Evolutionary conservation across 2,888 invertebrate species (phyloP), one percentile per base, ranked within the genome.

Genomic region (Tetheella fluctuosa): DNA sequence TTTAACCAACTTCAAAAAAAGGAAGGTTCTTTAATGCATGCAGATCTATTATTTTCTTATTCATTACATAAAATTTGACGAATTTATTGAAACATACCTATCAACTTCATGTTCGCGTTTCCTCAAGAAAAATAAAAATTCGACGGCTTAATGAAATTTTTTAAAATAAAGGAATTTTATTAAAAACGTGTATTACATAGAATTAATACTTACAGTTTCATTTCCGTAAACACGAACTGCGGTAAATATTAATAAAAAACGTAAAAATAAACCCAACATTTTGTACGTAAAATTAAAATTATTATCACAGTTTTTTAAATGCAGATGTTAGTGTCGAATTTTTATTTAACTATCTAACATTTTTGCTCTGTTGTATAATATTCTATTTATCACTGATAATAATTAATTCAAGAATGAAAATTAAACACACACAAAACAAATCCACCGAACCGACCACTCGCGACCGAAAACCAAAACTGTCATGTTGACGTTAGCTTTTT

Each of bases 281-380:
- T 78, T 83, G 61, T 20, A 63, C 39, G 55, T 64, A 69, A 64
- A 60, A 56, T 61, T 67, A 73, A 65, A 4, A 25, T 25, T 25
- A 25, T 25, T 81, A 86, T 84, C 83, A 84, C 84, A 85, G 84
- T 61, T 67, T 57, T 64, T 37, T 55, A 74, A 76, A 80, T 74
- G 74, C 70, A 75, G 62, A 54, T 23, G 7, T 34, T 53, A 37
- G 54, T 52, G 30, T 54, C 8, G 39, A 34, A 13, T 52, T 54
- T 52, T 39, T 8, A 48, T 20, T 59, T 60, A 63, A 52, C 59
- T 61, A 30, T 54, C 59, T 52, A 59, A 61, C 69, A 69, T 69
- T 59, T 60, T 64, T 58, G 39, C 55, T 57, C 39, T 13, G 34
- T 57, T 28, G 57, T 59, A 63, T 52, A 64, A 67, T 67, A 67